Evolutionary conservation across 1,140 invertebrate genomes (phyloP), one percentile per base, ranked within the genome.

Genomic region (Zaprionus kolodkinae): DNA sequence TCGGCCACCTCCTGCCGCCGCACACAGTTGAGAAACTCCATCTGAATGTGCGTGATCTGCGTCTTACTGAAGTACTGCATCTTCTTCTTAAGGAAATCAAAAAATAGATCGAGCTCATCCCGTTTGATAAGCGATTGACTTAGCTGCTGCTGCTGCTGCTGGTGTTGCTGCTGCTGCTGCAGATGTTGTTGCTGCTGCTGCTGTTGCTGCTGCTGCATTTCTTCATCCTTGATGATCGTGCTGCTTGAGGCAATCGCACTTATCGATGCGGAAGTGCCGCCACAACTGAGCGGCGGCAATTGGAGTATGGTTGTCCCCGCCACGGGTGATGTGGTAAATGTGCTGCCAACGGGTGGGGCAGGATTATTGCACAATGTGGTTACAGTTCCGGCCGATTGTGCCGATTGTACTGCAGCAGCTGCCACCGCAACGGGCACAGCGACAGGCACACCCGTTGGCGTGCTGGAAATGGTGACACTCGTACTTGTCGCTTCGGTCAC

Each of bases 1-100:
- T 82, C 95, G 96, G 71, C 80, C 35, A 77, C 76, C 71, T 92
- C 91, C 65, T 89, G 88, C 21, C 84, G 72, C 15, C 89, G 76
- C 27, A 92, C 91, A 57, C 91, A 92, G 66, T 92, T 92, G 11
- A 92, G 65, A 73, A 92, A 92, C 67, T 92, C 91, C 72, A 92
- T 86, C 66, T 92, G 91, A 55, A 92, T 92, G 63, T 89, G 75
- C 55, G 91, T 92, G 17, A 92, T 91, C 54, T 92, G 88, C 11
- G 83, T 81, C 21, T 87, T 89, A 54, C 82, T 80, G 40, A 92
- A 91, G 55, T 71, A 83, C 72, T 92, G 91, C 56, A 92, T 92
- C 65, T 92, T 92, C 72, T 92, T 92, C 36, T 92, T 92, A 13
- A 92, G 82, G 13, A 92, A 92, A 27, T 92, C 91, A 50, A 92